Conservation (phyloP, 2,113 vertebrate species). For the Todiramphus chloris region DNA sequence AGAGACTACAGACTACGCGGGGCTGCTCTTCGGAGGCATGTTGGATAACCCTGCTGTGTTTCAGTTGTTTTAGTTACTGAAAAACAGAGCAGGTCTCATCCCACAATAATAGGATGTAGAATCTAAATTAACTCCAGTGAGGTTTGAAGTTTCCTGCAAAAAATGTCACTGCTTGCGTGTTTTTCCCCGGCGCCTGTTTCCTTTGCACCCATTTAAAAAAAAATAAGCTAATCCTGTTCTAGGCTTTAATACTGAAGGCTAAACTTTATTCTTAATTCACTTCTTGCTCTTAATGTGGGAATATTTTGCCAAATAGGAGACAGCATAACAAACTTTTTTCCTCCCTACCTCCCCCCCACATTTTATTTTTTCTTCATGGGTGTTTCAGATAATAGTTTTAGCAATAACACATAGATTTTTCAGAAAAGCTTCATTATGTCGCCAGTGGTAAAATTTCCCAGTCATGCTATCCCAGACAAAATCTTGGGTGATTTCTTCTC, state of each 20-base stretch:
- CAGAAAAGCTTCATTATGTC: neutral
- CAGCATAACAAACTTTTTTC: neutral
- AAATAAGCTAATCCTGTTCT: neutral
- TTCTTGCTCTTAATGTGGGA: neutral
- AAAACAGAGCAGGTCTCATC: neutral
- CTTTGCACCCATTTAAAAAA: neutral
- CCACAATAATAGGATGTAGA: conserved; percentile 2
- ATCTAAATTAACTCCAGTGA: neutral
- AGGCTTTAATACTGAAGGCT: neutral
- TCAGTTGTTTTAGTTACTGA: neutral
- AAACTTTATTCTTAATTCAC: neutral
- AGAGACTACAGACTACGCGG: neutral
- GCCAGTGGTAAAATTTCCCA: neutral
- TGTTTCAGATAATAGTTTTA: neutral
- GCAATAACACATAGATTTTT: neutral
- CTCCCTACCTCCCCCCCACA: too few relatives aligned
- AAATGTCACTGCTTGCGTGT: neutral
- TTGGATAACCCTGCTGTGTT: neutral
- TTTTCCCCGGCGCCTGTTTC: neutral
- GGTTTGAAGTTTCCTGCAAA: neutral
- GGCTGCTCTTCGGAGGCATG: neutral
- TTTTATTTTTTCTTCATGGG: neutral
- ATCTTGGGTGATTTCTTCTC: neutral
- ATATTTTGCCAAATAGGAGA: neutral
- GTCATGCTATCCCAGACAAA: neutral